Evolutionary conservation across 2,888 invertebrate species (phyloP).

Genomic region (Diarsia mendica): DNA sequence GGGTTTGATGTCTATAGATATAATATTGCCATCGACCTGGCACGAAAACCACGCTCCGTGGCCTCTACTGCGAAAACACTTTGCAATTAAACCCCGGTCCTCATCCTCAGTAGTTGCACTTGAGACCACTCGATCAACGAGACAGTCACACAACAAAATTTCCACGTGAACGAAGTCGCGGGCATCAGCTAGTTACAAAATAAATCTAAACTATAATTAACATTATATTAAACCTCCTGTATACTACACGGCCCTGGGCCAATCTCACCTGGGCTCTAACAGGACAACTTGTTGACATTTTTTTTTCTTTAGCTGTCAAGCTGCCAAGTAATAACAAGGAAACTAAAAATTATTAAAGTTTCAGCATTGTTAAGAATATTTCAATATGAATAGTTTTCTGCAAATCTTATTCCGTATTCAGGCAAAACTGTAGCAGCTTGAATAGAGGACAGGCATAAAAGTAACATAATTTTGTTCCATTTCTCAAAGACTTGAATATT

Average conservation of each 20-base stretch:
- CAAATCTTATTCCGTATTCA: conserved; percentile 29
- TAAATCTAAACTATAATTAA: neutral
- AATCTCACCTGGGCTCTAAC: neutral
- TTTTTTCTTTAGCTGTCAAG: neutral
- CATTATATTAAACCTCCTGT: neutral
- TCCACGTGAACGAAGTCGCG: too few species aligned
- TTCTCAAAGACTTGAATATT: conserved; percentile 36
- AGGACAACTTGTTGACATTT: neutral
- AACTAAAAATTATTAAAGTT: conserved; percentile 22
- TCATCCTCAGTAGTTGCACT: too few species aligned
- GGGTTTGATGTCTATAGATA: too few species aligned
- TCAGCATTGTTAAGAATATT: conserved; percentile 20
- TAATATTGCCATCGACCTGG: too few species aligned
- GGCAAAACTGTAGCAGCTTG: conserved; percentile 29
- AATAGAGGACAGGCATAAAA: conserved; percentile 35
- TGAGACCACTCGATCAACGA: too few species aligned
- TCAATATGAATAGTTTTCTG: conserved; percentile 37
- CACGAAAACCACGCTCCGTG: too few species aligned
- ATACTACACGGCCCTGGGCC: neutral
- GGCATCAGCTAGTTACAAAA: too few species aligned
- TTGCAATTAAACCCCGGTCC: too few species aligned
- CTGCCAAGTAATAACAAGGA: conserved; percentile 9
- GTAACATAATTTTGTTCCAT: conserved; percentile 28
- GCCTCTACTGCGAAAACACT: too few species aligned
- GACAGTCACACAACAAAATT: too few species aligned